These are phyloP conservation scores for Mastigias papua DNA, from an alignment of 30 jellyfish, hydroid and myxozoan species.

Conservation along the genomic window DNA sequence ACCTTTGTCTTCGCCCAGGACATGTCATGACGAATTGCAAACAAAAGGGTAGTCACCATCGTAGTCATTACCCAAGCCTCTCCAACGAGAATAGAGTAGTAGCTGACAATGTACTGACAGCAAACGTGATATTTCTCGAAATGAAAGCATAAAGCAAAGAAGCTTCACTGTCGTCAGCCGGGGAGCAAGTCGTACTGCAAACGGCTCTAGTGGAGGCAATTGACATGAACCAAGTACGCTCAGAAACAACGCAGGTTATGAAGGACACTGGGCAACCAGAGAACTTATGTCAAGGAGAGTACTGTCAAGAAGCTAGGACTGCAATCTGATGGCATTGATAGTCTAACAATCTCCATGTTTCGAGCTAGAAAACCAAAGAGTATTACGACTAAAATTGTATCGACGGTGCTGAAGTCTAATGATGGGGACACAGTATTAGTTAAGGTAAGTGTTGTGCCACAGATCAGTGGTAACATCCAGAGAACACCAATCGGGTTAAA, in stretches of 20 bases:
- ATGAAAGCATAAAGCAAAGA: background rate
- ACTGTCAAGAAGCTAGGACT: slow-evolving; percentile 10
- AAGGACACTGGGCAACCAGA: slow-evolving; percentile 46
- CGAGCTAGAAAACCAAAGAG: slow-evolving; percentile 10
- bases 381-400: background rate
- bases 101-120: background rate
- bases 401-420: slow-evolving; percentile 8
- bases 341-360: background rate
- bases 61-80: background rate
- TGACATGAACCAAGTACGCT: background rate
- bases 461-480: slow-evolving; percentile 26
- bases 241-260: background rate
- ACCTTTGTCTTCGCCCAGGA: background rate
- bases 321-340: slow-evolving; percentile 7
- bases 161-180: background rate
- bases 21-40: background rate
- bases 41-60: background rate
- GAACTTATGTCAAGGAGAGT: slow-evolving; percentile 54
- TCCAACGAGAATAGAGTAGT: too few species aligned
- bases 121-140: background rate
- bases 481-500: slow-evolving; percentile 20
- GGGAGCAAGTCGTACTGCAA: slow-evolving; percentile 26
- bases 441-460: slow-evolving; percentile 27
- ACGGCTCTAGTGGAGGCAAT: slow-evolving; percentile 34
- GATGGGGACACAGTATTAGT: slow-evolving; percentile 11